Conservation (phyloP, 2,888 invertebrate species). For the Griposia aprilina region DNA sequence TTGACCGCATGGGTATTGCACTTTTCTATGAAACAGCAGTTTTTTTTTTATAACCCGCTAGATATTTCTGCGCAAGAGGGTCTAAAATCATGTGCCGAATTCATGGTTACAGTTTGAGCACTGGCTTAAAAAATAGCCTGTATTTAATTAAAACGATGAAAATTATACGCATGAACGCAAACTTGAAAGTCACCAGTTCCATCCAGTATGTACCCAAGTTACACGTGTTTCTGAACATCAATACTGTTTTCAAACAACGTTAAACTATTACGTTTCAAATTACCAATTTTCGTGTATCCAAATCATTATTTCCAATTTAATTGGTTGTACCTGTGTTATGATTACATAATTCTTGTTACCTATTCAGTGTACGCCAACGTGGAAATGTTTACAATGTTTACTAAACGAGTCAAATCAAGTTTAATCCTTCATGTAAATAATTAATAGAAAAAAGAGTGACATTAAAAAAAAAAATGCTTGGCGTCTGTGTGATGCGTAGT, state of each 20-base stretch:
- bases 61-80: too few species aligned
- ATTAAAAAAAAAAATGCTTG: too few species aligned
- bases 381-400: slow-evolving; percentile 7
- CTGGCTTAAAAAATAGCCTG: too few species aligned
- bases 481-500: too few species aligned
- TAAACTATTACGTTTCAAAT: slow-evolving; percentile 16
- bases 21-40: too few species aligned
- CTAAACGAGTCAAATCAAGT: neutral
- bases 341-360: slow-evolving; percentile 23
- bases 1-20: too few species aligned
- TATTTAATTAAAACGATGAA: too few species aligned
- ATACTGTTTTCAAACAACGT: slow-evolving; percentile 16
- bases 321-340: slow-evolving; percentile 30
- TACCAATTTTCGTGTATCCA: slow-evolving; percentile 22
- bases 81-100: too few species aligned
- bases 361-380: neutral
- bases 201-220: neutral
- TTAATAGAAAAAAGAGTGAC: too few species aligned
- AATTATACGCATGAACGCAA: neutral
- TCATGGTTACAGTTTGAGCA: too few species aligned
- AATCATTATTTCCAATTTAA: slow-evolving; percentile 28
- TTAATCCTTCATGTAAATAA: neutral
- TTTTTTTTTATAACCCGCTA: too few species aligned
- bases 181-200: neutral
- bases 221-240: slow-evolving; percentile 35